Evolutionary conservation across 2,888 invertebrate species (phyloP), one percentile per base, ranked within the genome.

Genomic region (Spatulosminthurus flaviceps): DNA sequence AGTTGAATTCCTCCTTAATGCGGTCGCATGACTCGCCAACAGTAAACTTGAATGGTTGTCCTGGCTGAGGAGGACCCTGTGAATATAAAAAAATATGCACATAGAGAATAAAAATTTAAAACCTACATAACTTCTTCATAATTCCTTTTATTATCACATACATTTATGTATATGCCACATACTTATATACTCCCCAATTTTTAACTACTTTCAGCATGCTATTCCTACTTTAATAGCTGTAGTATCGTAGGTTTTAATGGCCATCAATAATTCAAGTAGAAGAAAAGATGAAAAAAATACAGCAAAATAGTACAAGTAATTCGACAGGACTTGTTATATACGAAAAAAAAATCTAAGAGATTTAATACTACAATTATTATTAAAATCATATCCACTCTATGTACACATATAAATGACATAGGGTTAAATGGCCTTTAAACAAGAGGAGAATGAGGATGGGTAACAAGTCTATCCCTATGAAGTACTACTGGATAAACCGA

Each of bases 1-100:
- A 96, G 89, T 94, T 95, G 88, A 96, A 96, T 89, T 97, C 96
- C 88, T 97, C 96, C 88, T 97, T 97, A 86, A 97, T 96, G 88
- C 96, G 91, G 89, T 97, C 96, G 89, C 96, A 96, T 81, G 95
- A 94, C 89, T 97, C 97, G 78, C 93, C 92, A 82, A 97, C 94
- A 82, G 96, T 95, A 89, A 96, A 96, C 89, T 96, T 95, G 87
- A 95, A 92, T 81, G 94, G 95, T 89, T 84, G 84, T 71, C 84
- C 84, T 24, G 84, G 83, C 79, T 84, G 83, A 67, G 82, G 84
- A 51, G 83, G 83, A 42, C 84, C 84, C 84, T 84, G 81, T 34
- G 5, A 61, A 71, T 21, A n/a, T 19, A 51, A 51, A 51, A 51
- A 51, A 51, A 19, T 9, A 51, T 51, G n/a, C n/a, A n/a, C n/a